phyloP scores from a whole-genome alignment of 1,140 invertebrate species.

The Monomorium pharaonis region DNA sequence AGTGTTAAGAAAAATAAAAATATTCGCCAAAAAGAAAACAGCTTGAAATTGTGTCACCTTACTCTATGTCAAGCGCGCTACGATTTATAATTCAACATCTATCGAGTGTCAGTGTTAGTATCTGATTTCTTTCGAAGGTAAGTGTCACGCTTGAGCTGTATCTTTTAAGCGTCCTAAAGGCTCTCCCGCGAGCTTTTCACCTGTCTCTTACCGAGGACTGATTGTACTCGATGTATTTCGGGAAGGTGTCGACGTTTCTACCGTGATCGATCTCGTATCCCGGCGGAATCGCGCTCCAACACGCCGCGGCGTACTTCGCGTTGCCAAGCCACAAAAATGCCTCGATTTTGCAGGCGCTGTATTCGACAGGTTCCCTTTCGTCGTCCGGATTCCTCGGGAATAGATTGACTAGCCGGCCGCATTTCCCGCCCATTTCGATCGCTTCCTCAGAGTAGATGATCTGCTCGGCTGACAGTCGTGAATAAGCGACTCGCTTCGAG shows the following conservation, averaged over 20 bases:
- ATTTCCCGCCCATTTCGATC: constrained; percentile 81
- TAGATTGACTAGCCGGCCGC: constrained; percentile 83
- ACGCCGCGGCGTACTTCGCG: constrained; percentile 74
- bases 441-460: constrained; percentile 83
- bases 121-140: not conserved
- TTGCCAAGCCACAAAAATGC: constrained; percentile 83
- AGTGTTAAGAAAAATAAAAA: too few species aligned
- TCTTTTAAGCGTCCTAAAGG: not conserved
- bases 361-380: constrained; percentile 68
- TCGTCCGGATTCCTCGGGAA: constrained; percentile 77
- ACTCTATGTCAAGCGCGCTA: too few species aligned
- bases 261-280: constrained; percentile 78
- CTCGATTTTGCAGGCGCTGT: constrained; percentile 79
- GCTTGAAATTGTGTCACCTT: too few species aligned
- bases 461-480: constrained; percentile 82
- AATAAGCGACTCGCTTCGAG: constrained; percentile 84
- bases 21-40: too few species aligned
- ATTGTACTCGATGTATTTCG: constrained; percentile 78
- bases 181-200: not conserved
- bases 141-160: not conserved
- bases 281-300: constrained; percentile 80
- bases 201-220: constrained; percentile 74
- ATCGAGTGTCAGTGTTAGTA: too few species aligned
- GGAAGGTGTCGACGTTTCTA: constrained; percentile 66
- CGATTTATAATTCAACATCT: not conserved